These are phyloP conservation scores for Pseudolycoriella hygida DNA, from an alignment of 2,888 invertebrate genomes.

Conservation along the genomic window DNA sequence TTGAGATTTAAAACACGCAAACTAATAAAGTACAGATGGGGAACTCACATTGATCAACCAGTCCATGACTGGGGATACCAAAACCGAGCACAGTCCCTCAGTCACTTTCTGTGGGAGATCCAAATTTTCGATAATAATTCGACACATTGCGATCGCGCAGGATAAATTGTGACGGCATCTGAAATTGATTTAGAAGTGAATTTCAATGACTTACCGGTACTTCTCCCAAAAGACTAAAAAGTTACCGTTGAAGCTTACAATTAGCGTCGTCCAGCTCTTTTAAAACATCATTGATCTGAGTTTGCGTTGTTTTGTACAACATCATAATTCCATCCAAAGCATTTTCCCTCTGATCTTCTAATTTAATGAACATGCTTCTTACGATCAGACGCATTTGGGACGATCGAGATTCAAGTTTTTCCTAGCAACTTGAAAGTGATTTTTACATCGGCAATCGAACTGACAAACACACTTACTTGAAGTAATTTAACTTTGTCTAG, in stretches of 20 bases:
- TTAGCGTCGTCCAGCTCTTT: neutral
- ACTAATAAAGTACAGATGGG: neutral
- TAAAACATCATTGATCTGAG: constrained; percentile 1
- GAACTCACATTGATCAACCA: constrained; percentile 22
- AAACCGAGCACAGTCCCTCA: constrained; percentile 19
- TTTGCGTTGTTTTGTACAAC: constrained; percentile 7
- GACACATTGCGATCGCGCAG: constrained; percentile 21
- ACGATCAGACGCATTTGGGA: constrained; percentile 10
- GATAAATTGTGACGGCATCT: constrained; percentile 23
- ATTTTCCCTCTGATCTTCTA: constrained; percentile 8
- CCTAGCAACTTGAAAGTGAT: constrained; percentile 1
- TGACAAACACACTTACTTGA: constrained; percentile 19
- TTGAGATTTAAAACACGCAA: neutral
- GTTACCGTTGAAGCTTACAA: too few species aligned
- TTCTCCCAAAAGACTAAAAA: too few species aligned
- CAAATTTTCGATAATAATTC: constrained; percentile 20
- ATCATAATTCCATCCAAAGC: constrained; percentile 5
- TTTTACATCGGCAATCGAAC: too few species aligned
- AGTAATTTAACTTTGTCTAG: constrained; percentile 23
- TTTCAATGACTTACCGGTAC: too few species aligned
- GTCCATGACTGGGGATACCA: constrained; percentile 23
- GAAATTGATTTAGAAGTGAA: neutral
- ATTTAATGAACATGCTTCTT: constrained; percentile 10
- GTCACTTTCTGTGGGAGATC: constrained; percentile 21
- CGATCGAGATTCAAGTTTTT: constrained; percentile 4